A percentile compares a stretch with the other conserved stretches of the same genome.
Conservation (phyloP, 2,797 vertebrate genomes). For the Mormyrops attenuatus region DNA sequence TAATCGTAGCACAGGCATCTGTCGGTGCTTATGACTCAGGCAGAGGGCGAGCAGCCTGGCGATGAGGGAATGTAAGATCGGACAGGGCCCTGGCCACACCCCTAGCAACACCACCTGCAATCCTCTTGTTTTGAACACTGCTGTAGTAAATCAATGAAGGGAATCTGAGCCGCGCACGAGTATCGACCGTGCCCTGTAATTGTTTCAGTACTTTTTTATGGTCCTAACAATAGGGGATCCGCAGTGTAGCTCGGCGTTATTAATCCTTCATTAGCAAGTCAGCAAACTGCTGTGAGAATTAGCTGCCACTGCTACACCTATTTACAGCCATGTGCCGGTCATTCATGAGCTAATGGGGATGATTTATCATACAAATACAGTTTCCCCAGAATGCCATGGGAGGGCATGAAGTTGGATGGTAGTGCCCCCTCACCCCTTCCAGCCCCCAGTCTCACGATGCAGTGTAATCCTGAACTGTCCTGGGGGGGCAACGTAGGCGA, state of each 20-base stretch:
- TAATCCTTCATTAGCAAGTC: not conserved
- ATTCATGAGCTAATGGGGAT: not conserved
- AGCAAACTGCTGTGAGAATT: not conserved
- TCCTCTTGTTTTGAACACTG: not conserved
- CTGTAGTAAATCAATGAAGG: slow-evolving; percentile 9
- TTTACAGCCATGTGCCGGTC: not conserved
- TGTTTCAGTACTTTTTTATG: not conserved
- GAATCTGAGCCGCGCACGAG: not conserved
- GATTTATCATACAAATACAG: not conserved
- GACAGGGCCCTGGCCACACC: not conserved
- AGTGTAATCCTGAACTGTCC: not conserved
- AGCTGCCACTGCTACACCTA: not conserved
- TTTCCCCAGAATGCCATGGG: not conserved
- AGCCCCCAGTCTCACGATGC: not conserved
- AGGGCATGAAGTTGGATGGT: not conserved
- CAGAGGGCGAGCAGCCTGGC: not conserved
- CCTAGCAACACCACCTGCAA: not conserved
- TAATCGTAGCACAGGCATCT: not conserved
- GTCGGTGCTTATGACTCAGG: not conserved
- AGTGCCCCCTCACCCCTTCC: not conserved
- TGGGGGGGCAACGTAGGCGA: not conserved
- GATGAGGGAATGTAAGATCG: not conserved
- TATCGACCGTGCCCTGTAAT: slow-evolving; percentile 9
- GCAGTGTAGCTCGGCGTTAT: not conserved
- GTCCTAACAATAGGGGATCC: not conserved